phyloP scores from a whole-genome alignment of 2,888 invertebrate genomes.

The Drosophila colorata region DNA sequence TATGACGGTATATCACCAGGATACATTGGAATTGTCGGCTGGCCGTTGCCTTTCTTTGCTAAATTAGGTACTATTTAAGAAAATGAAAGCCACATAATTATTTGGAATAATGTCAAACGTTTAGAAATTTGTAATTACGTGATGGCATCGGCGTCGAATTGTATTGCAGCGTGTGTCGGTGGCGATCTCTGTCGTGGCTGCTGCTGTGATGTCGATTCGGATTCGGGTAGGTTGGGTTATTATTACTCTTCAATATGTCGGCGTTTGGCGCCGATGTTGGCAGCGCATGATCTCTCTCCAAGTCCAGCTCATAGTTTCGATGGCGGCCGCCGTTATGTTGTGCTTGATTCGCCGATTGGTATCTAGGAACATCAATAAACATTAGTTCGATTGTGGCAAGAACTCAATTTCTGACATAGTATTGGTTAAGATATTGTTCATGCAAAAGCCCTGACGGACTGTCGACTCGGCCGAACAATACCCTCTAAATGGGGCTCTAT shows the following conservation, averaged over 20 bases:
- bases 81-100: constrained; percentile 8
- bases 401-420: no score
- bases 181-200: constrained; percentile 76
- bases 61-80: constrained; percentile 86
- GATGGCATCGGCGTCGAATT: constrained; percentile 85
- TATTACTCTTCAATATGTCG: constrained; percentile 92
- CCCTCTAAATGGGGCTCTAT: no score
- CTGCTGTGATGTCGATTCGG: constrained; percentile 87
- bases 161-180: constrained; percentile 76
- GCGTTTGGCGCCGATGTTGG: constrained; percentile 92
- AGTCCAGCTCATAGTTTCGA: constrained; percentile 88
- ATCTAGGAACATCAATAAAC: constrained; percentile 62
- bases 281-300: constrained; percentile 90
- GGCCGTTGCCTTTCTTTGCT: constrained; percentile 86
- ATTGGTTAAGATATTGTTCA: no score
- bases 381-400: not conserved
- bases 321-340: constrained; percentile 83
- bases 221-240: constrained; percentile 91
- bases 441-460: no score
- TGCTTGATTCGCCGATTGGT: constrained; percentile 82
- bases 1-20: constrained; percentile 92
- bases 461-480: no score
- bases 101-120: not conserved
- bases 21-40: constrained; percentile 87
- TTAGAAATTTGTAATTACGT: constrained; percentile 58